Evolutionary conservation across 2,113 vertebrate species (phyloP).

Genomic region (Micromys minutus): DNA sequence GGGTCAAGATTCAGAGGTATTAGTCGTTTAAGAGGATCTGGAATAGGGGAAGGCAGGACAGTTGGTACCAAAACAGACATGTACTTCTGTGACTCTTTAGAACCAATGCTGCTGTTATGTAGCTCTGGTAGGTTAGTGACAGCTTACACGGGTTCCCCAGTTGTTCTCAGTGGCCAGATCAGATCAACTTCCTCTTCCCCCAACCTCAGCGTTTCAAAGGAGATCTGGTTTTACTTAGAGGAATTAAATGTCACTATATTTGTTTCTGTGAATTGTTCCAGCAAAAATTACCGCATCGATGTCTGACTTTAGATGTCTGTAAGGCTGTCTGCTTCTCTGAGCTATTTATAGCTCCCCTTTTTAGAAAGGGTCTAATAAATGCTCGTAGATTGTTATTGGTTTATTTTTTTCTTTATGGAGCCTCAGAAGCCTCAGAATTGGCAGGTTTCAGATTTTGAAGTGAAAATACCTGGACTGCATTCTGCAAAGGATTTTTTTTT

Average conservation of each 20-base stretch:
- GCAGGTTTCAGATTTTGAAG: slow-evolving; percentile 10
- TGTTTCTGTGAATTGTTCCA: slow-evolving; percentile 83
- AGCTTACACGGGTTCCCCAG: slow-evolving; percentile 52
- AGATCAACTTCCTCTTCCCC: background rate
- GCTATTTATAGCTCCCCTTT: slow-evolving; percentile 76
- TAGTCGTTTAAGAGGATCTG: background rate
- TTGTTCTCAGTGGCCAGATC: slow-evolving; percentile 60
- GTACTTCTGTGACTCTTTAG: background rate
- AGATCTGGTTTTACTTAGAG: slow-evolving; percentile 87
- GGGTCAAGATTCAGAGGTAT: background rate
- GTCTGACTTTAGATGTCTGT: slow-evolving; percentile 81
- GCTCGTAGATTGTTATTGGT: slow-evolving; percentile 68
- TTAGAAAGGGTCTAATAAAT: slow-evolving; percentile 75
- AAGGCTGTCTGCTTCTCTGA: slow-evolving; percentile 76
- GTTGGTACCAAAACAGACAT: fast-evolving
- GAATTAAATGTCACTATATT: slow-evolving; percentile 85
- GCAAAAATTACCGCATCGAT: slow-evolving; percentile 78
- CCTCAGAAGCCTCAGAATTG: slow-evolving; percentile 39
- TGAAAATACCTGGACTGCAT: slow-evolving; percentile 49
- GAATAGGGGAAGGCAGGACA: background rate
- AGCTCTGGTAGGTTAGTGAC: slow-evolving; percentile 37
- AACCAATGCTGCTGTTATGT: background rate
- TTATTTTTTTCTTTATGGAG: slow-evolving; percentile 55
- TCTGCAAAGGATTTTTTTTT: background rate
- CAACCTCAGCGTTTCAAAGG: slow-evolving; percentile 59